Evolutionary conservation across 2,888 invertebrate species (phyloP), one percentile per base, ranked within the genome.

Genomic region (Oxystoma pomonae): DNA sequence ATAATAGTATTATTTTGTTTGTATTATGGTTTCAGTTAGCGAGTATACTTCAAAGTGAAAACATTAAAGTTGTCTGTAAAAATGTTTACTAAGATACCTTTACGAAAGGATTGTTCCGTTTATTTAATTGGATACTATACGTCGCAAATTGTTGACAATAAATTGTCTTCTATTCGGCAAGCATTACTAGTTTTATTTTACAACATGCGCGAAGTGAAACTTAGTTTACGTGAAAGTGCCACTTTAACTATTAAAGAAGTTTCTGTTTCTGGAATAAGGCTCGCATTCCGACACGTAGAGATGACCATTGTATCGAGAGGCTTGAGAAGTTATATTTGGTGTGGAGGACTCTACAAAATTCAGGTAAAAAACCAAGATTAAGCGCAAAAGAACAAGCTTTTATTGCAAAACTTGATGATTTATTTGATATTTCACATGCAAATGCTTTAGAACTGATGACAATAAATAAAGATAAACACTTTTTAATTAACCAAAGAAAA

Each of bases 361-460:
- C 35, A 35, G 51, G 20, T 19, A 17, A 59, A 51, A 51, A 50
- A 18, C 51, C n/a, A 7, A 12, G 58, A 35, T 22, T 9, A 58
- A 59, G 18, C 7, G 59, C 16, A 59, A 59, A 52, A 59, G n/a
- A 22, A 57, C 19, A 22, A 57, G 7, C 16, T 18, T 18, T 59
- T 59, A 19, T 17, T 3, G 51, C 35, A 3, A 17, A 35, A 35
- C 35, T 35, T 35, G 12, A 35, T 35, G 35, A 35, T 35, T 35
- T 51, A 59, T 59, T 59, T 50, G 59, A 59, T 58, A 49, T 35
- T 22, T 58, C 20, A 35, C 58, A 58, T 58, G 49, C 18, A 58
- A 50, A 58, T 18, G 49, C 58, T 49, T 16, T 50, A n/a, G 35
- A 35, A 35, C 7, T 22, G 58, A 16, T 50, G 49, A 58, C n/a